Evolutionary conservation across 2,797 vertebrate species (phyloP), one percentile per base, ranked within the genome.

Genomic region (Cyprinella venusta): DNA sequence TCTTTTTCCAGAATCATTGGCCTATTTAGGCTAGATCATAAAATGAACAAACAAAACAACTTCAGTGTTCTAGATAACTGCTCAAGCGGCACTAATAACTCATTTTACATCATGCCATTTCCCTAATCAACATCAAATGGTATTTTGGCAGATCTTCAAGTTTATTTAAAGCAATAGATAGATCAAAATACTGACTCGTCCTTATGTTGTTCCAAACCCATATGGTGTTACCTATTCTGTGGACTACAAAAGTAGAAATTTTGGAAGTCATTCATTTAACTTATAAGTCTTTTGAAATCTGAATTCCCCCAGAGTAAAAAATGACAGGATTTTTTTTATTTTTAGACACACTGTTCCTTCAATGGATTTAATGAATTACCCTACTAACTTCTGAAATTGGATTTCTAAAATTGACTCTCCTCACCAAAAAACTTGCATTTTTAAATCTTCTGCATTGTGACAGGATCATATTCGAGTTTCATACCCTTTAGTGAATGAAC

Each of bases 21-120:
- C 82, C 82, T 79, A 70, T 33, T 83, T 83, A n/a, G n/a, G n/a
- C n/a, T n/a, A 72, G 10, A 72, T 79, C 33, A 50, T 16, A 24
- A 70, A 82, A 15, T 50, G n/a, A 71, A 83, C 18, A 54, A 72
- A 50, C 33, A 79, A 79, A 79, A 76, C 81, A 76, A 67, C 7
- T 40, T 74, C 9, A 9, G 33, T 42, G 72, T 68, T 76, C 71
- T 54, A 65, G n/a, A 4, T 76, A 30, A 67, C 45, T 52, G 42
- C 15, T 84, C 64, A 83, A 64, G 76, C 67, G 42, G 54, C 67
- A 64, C 75, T 79, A 79, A 79, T 26, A 61, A 10, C 40, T 40
- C 42, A 36, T 63, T 78, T 70, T 69, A 63, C 18, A 26, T 40
- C n/a, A 75, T 69, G 26, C 64, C 76, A 71, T 79, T 54, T 77